These are phyloP conservation scores for Benitochromis conjunctus DNA, from an alignment of 2,113 vertebrate species.

Conservation along the genomic window DNA sequence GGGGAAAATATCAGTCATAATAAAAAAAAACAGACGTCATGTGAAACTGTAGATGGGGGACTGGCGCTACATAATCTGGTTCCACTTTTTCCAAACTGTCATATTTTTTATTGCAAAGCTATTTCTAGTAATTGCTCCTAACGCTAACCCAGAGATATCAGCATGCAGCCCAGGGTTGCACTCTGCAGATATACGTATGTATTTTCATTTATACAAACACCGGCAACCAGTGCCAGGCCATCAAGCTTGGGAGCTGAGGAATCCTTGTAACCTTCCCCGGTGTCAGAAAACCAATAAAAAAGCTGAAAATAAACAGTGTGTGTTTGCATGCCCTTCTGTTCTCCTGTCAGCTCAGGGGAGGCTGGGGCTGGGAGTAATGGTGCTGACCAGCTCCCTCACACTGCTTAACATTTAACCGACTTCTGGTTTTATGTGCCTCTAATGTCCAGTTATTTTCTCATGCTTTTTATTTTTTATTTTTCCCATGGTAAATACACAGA, in stretches of 20 bases:
- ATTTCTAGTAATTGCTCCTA: slow-evolving; percentile 40
- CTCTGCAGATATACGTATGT: slow-evolving; percentile 54
- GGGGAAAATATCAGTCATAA: background rate
- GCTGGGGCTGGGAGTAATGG: slow-evolving; percentile 37
- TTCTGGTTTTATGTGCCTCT: slow-evolving; percentile 41
- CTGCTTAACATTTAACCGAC: slow-evolving; percentile 19
- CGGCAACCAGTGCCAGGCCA: slow-evolving; percentile 29
- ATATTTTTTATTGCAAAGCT: slow-evolving; percentile 29
- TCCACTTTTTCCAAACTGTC: slow-evolving; percentile 22
- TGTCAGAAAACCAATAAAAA: slow-evolving; percentile 62
- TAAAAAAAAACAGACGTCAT: background rate
- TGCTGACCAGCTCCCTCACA: slow-evolving; percentile 32
- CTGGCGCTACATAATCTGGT: slow-evolving; percentile 4
- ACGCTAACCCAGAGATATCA: slow-evolving; percentile 32
- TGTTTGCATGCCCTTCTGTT: slow-evolving; percentile 41
- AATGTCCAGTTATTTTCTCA: slow-evolving; percentile 21
- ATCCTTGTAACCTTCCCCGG: slow-evolving; percentile 44
- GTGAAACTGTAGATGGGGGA: background rate
- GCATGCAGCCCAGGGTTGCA: slow-evolving; percentile 34
- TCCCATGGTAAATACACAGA: background rate
- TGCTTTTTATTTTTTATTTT: slow-evolving; percentile 1
- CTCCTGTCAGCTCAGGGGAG: slow-evolving; percentile 32
- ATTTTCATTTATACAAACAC: slow-evolving; percentile 56
- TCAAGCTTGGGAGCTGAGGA: slow-evolving; percentile 33
- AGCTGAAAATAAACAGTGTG: slow-evolving; percentile 39